A percentile compares a stretch with the other conserved stretches of the same genome.
These are phyloP conservation scores for Myodes glareolus DNA, from an alignment of 2,113 vertebrate species.

Conservation along the genomic window DNA sequence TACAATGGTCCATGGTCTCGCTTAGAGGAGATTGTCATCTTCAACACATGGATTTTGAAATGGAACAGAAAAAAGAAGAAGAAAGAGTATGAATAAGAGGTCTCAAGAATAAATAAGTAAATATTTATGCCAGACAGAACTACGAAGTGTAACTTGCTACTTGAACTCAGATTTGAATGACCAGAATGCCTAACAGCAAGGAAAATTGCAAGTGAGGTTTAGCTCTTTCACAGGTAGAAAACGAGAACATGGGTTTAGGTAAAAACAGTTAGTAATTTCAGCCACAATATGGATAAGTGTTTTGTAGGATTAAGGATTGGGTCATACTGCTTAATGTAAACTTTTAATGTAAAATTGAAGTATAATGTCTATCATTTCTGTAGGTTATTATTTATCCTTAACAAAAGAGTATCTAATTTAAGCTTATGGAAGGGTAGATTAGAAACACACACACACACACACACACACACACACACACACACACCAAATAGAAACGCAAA, in stretches of 20 bases:
- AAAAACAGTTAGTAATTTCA: not conserved
- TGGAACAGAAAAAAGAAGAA: not conserved
- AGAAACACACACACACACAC: not conserved
- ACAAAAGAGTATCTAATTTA: not conserved
- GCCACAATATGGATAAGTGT: not conserved
- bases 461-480: not conserved
- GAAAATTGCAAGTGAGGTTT: not conserved
- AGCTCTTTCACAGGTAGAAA: not conserved
- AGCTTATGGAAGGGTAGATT: not conserved
- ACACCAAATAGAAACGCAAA: not conserved
- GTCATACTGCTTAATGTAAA: not conserved
- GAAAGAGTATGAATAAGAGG: not conserved
- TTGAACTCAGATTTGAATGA: not conserved
- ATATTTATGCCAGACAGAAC: not conserved
- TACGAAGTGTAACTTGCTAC: not conserved
- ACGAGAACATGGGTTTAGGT: not conserved
- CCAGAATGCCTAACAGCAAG: not conserved
- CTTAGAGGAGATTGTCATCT: not conserved
- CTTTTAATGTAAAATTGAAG: not conserved
- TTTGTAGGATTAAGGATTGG: not conserved
- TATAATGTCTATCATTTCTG: not conserved
- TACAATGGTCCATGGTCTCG: not conserved
- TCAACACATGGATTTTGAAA: not conserved
- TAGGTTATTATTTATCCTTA: not conserved
- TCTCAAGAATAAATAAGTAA: not conserved